phyloP scores from a whole-genome alignment of 92 coral and sea anemone genomes.

The Parazoanthus swiftii region DNA sequence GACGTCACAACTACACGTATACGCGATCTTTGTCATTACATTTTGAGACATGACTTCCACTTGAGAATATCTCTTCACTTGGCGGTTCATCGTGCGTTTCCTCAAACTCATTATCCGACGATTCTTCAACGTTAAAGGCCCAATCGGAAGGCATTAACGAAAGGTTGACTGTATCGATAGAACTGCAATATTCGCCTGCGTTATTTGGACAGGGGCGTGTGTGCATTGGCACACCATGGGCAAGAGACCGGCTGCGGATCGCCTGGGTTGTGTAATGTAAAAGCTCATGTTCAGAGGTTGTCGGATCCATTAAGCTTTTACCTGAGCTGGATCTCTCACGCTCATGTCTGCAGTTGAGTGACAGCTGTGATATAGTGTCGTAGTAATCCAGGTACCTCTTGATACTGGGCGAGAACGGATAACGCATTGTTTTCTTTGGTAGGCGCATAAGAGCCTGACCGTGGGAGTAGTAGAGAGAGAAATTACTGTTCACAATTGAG shows the following conservation, averaged over 20 bases:
- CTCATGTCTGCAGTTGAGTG: conserved; percentile 52
- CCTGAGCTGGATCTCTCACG: conserved; percentile 38
- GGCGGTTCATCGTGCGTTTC: background rate
- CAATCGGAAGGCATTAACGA: conserved; percentile 50
- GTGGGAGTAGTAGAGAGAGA: conserved; percentile 78
- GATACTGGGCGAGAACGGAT: conserved; percentile 64
- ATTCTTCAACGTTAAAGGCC: conserved; percentile 41
- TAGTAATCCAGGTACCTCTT: conserved; percentile 61
- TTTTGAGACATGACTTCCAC: background rate
- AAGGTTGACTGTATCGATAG: conserved; percentile 53
- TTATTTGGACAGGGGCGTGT: conserved; percentile 20
- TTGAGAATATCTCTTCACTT: background rate
- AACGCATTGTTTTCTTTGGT: conserved; percentile 63
- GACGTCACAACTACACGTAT: background rate
- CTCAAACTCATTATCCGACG: conserved; percentile 23
- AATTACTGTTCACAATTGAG: conserved; percentile 79
- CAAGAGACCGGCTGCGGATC: background rate
- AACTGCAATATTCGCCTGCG: background rate
- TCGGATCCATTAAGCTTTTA: background rate
- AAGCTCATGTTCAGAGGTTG: conserved; percentile 1
- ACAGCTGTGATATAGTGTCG: conserved; percentile 46
- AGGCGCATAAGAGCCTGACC: conserved; percentile 81
- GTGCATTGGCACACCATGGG: conserved; percentile 2
- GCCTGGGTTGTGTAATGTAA: background rate
- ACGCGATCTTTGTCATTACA: background rate